These are phyloP conservation scores for Corynorhinus townsendii DNA, from an alignment of 2,113 vertebrate genomes.

Conservation along the genomic window DNA sequence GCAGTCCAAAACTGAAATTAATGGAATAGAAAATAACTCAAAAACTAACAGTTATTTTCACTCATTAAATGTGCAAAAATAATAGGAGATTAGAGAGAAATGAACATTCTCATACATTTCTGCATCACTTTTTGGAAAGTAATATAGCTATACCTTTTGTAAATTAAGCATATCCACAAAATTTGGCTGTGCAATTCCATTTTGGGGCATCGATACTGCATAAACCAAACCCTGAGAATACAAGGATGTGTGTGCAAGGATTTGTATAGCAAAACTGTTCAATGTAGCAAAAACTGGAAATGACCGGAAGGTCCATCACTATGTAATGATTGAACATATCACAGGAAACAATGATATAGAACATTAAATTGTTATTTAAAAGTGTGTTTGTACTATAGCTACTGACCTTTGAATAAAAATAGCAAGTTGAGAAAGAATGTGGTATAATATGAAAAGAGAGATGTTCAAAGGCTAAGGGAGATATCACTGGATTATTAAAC, in stretches of 20 bases:
- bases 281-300: neutral
- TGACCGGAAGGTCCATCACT: neutral
- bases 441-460: neutral
- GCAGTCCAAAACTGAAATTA: neutral
- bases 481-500: neutral
- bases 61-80: neutral
- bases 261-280: neutral
- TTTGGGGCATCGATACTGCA: neutral
- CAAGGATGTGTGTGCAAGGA: neutral
- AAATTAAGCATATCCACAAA: neutral
- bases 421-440: neutral
- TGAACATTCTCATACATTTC: neutral
- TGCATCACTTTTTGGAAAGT: neutral
- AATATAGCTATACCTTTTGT: neutral
- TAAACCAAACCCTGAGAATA: neutral
- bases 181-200: neutral
- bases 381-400: neutral
- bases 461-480: neutral
- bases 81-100: neutral
- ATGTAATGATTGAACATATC: neutral
- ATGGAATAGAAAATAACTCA: conserved; percentile 14
- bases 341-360: neutral
- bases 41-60: neutral
- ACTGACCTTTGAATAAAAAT: neutral
- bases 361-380: neutral